Conservation (phyloP, 1,140 invertebrate genomes). For the Pseudachorutes palmiensis region DNA sequence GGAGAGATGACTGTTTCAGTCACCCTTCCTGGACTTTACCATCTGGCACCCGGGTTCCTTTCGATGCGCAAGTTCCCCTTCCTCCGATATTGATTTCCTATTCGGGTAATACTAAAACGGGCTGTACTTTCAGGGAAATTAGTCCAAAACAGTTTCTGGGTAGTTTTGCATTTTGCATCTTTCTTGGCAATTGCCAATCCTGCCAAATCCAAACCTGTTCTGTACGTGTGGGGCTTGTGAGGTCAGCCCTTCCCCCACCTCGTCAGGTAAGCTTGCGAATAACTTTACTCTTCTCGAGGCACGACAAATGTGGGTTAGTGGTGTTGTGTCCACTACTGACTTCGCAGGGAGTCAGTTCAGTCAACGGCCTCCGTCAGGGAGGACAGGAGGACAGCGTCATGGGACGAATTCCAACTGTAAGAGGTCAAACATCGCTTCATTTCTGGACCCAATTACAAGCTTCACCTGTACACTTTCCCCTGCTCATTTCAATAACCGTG, state of each 20-base stretch:
- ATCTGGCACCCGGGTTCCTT: background rate
- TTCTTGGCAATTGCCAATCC: background rate
- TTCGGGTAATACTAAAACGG: background rate
- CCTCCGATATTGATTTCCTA: background rate
- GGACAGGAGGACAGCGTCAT: background rate
- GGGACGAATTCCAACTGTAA: background rate
- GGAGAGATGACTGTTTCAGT: background rate
- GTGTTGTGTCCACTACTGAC: background rate
- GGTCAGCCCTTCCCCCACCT: conserved; percentile 6
- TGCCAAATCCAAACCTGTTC: background rate
- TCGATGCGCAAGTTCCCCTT: background rate
- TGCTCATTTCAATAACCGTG: background rate
- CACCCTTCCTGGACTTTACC: background rate
- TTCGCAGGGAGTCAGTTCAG: too few relatives aligned
- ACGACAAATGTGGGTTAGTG: conserved; percentile 8
- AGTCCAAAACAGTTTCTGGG: background rate
- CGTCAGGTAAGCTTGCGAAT: conserved; percentile 2
- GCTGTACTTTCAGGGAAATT: background rate
- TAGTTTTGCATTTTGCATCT: too few relatives aligned
- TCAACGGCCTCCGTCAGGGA: background rate
- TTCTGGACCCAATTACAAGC: background rate
- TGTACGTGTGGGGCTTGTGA: conserved; percentile 3
- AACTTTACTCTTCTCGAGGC: too few relatives aligned
- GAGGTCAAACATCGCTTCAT: background rate
- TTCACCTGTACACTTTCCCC: background rate